These are phyloP conservation scores for Buathra laborator DNA, from an alignment of 2,888 invertebrate species.

Conservation along the genomic window DNA sequence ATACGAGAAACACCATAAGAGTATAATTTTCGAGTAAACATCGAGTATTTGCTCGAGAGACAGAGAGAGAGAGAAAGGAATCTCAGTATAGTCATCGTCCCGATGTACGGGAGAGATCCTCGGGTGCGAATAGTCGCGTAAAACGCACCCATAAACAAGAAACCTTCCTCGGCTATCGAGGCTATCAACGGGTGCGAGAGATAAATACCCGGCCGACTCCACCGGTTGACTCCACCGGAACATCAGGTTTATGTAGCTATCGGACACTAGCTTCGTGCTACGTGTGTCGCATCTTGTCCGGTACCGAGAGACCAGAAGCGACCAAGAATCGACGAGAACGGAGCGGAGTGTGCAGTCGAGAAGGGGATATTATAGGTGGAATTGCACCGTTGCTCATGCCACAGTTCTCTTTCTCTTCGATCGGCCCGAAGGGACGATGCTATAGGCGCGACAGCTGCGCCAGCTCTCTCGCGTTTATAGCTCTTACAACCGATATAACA, in stretches of 20 bases:
- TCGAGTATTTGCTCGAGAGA: neutral
- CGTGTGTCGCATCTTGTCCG: slow-evolving; percentile 20
- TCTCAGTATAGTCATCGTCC: slow-evolving; percentile 38
- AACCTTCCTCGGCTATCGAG: slow-evolving; percentile 59
- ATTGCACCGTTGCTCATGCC: slow-evolving; percentile 47
- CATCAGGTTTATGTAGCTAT: slow-evolving; percentile 63
- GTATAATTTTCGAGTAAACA: slow-evolving; percentile 39
- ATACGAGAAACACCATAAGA: neutral
- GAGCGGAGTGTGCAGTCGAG: slow-evolving; percentile 3
- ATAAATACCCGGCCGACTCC: slow-evolving; percentile 60
- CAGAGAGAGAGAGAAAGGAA: slow-evolving; percentile 11
- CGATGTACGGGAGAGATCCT: slow-evolving; percentile 53
- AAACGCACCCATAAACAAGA: slow-evolving; percentile 71
- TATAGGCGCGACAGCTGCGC: slow-evolving; percentile 60
- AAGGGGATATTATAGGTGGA: slow-evolving; percentile 28
- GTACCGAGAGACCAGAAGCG: slow-evolving; percentile 3
- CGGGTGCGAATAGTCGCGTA: slow-evolving; percentile 71
- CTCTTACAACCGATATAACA: slow-evolving; percentile 3
- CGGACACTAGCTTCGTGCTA: slow-evolving; percentile 37
- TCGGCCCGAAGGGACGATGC: slow-evolving; percentile 56
- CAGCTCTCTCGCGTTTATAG: slow-evolving; percentile 31
- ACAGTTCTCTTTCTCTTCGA: slow-evolving; percentile 28
- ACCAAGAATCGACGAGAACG: neutral
- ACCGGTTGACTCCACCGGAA: slow-evolving; percentile 45
- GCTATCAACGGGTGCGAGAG: slow-evolving; percentile 62